phyloP scores from a whole-genome alignment of 2,888 invertebrate species.

The Colletes collaris region DNA sequence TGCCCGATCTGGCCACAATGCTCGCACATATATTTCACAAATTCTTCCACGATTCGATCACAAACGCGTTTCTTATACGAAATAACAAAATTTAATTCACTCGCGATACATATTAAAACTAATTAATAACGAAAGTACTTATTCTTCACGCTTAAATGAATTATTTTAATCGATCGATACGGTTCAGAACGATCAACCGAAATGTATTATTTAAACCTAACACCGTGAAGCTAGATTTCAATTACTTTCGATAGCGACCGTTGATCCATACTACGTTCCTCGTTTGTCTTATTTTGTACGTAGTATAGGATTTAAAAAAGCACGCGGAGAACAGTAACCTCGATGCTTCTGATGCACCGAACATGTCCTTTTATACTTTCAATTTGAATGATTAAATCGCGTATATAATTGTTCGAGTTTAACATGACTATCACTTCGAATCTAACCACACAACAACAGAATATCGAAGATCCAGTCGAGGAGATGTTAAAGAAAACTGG shows the following conservation, averaged over 20 bases:
- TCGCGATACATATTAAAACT: background rate
- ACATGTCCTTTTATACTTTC: background rate
- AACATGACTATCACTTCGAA: conserved; percentile 27
- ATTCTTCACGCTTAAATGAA: background rate
- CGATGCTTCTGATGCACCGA: background rate
- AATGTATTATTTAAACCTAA: too few species aligned
- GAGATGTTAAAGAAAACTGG: conserved; percentile 95
- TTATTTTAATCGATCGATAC: background rate
- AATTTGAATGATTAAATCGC: background rate
- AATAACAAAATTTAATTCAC: too few species aligned
- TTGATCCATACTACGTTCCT: background rate
- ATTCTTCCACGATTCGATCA: too few species aligned
- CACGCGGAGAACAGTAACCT: conserved; percentile 17
- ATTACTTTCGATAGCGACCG: background rate
- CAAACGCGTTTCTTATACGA: too few species aligned
- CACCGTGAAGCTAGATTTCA: background rate
- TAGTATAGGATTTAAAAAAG: background rate
- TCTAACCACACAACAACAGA: conserved; percentile 67
- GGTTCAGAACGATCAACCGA: too few species aligned
- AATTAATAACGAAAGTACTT: background rate
- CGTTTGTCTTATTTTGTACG: background rate
- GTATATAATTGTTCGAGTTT: background rate
- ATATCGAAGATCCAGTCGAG: conserved; percentile 93
- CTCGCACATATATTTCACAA: background rate
- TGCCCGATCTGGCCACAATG: too few species aligned